Percentiles rank a stretch among this genome's conserved stretches.
Conservation (phyloP, 37 sponge, comb jelly and placozoan genomes). For the Diacarnus erythraeanus region DNA sequence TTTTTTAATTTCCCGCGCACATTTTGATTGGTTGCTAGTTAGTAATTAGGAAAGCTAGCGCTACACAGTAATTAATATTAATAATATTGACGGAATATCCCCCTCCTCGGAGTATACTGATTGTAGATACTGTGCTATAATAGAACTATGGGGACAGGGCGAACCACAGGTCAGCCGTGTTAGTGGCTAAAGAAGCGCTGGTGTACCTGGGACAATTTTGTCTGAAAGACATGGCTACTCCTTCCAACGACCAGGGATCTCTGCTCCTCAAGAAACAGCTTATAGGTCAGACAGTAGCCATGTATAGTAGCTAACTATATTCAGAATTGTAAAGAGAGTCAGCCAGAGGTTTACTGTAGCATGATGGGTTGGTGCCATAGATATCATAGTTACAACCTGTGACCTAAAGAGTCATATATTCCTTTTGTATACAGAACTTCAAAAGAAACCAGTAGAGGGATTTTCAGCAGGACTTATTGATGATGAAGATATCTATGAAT, state of each 20-base stretch:
- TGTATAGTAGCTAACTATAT: background rate
- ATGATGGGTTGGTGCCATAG: too few relatives aligned
- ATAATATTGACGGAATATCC: too few relatives aligned
- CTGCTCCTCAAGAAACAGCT: slow-evolving; percentile 84
- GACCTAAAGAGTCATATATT: too few relatives aligned
- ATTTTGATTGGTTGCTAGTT: background rate
- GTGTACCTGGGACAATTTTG: too few relatives aligned
- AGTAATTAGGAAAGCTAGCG: too few relatives aligned
- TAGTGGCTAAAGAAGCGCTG: background rate
- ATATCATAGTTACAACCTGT: background rate
- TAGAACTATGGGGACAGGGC: too few relatives aligned
- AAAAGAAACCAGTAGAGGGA: slow-evolving; percentile 93
- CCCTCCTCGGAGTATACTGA: too few relatives aligned
- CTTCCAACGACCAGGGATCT: slow-evolving; percentile 75
- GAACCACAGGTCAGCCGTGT: background rate
- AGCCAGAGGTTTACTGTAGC: too few relatives aligned
- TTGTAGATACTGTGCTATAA: too few relatives aligned
- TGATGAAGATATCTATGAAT: slow-evolving; percentile 91
- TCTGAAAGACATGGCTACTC: slow-evolving; percentile 75
- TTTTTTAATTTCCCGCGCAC: slow-evolving; percentile 2
- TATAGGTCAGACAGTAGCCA: slow-evolving; percentile 54
- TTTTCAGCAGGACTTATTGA: slow-evolving; percentile 99
- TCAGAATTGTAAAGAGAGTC: too few relatives aligned
- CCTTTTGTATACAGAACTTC: slow-evolving; percentile 75
- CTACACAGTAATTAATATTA: too few relatives aligned